Base-by-base conservation (phyloP, 2,113 vertebrate genomes). In the Cebidichthys violaceus region DNA sequence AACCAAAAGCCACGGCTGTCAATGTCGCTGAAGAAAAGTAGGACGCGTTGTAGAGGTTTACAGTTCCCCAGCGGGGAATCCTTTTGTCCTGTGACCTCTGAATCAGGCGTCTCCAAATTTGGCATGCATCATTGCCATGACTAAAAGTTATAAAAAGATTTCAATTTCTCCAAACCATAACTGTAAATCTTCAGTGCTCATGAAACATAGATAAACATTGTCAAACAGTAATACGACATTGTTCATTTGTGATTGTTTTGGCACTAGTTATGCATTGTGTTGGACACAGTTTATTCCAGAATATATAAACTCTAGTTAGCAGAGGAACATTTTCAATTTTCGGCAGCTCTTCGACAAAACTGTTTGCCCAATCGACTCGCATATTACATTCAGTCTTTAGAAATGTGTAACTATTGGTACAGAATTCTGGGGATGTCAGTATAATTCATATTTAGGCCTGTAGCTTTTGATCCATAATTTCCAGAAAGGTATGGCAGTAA, bases 31-130 rank as follows among this genome's bases (percentile, higher is more conserved):
- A 59, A 1, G 18, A 77, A 75, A 22, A 85, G 79, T 10, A 27
- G 37, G 61, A 62, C 54, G 70, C 68, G n/a, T 73, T 82, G 57
- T 69, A 20, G 6, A 68, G 66, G 60, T 70, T 68, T 20, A 75
- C 9, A 47, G 79, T 70, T 85, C 72, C 59, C 39, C 31, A 27
- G 24, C 29, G 37, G 47, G 41, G 54, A 78, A 54, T 82, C 70
- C 50, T 68, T 79, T 45, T n/a, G 75, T 62, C 27, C 22, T 14
- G 1, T 62, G 68, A 66, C 66, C 47, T 70, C 61, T 59, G 43
- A 86, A 37, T 9, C 71, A 64, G 33, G 39, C 52, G 62, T 59
- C 43, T 81, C 65, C 70, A 81, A 54, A 80, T 78, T 78, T 87
- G 70, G 62, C 69, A 22, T 18, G 20, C n/a, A 17, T 45, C 31